phyloP scores from a whole-genome alignment of 2,113 vertebrate genomes.

The Peucedramus taeniatus region DNA sequence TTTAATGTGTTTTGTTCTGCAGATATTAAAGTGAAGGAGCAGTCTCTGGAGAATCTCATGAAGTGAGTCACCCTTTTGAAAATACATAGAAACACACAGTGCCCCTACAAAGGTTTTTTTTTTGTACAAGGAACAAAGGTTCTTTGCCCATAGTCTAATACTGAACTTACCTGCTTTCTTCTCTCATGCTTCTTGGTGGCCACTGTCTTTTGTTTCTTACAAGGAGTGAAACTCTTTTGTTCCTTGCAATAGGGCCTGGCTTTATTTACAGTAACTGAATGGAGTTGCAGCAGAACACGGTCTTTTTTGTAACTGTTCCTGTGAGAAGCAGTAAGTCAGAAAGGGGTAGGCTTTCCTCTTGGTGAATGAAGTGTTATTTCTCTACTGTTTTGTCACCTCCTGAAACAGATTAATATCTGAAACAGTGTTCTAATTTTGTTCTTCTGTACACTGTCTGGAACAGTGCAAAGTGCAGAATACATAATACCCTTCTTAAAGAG shows the following conservation, averaged over 20 bases:
- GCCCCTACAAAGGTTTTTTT: not conserved
- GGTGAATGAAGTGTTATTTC: not conserved
- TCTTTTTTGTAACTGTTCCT: not conserved
- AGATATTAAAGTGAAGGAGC: constrained; percentile 98
- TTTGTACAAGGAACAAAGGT: not conserved
- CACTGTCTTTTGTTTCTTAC: not conserved
- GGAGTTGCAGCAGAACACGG: not conserved
- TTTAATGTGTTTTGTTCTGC: constrained; percentile 30
- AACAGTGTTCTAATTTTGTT: not conserved
- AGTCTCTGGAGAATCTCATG: constrained; percentile 93
- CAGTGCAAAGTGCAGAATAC: not conserved
- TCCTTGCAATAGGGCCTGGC: not conserved
- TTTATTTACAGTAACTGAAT: not conserved
- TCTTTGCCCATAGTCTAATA: not conserved
- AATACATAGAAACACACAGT: not conserved
- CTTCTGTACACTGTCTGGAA: not conserved
- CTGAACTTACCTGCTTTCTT: not conserved
- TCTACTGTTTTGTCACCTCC: not conserved
- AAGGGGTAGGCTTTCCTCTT: not conserved
- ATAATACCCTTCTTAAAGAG: not conserved
- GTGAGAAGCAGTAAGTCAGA: not conserved
- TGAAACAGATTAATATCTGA: not conserved
- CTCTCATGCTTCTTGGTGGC: not conserved
- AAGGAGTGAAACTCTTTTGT: not conserved
- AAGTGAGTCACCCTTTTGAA: constrained; percentile 77